Evolutionary conservation across 2,888 invertebrate genomes (phyloP).

Genomic region (Argyresthia goedartella): DNA sequence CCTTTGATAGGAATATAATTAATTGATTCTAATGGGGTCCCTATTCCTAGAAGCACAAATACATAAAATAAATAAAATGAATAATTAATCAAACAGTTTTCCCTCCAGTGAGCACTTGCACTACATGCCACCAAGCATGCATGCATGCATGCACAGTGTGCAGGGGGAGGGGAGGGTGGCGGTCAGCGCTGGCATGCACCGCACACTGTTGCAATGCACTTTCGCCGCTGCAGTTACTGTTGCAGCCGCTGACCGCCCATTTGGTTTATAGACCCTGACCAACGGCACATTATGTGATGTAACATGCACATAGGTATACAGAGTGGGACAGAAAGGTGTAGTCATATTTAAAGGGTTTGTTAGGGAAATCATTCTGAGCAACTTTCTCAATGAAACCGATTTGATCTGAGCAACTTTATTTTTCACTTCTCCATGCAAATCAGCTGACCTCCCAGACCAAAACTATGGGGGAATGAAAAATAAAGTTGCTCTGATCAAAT

Average conservation of each 20-base stretch:
- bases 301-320: neutral
- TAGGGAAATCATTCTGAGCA: too few species aligned
- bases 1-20: too few species aligned
- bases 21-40: too few species aligned
- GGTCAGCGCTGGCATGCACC: neutral
- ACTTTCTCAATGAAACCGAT: neutral
- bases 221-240: neutral
- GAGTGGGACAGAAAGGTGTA: too few species aligned
- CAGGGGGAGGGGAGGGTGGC: neutral
- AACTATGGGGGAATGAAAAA: neutral
- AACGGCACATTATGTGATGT: slow-evolving; percentile 2
- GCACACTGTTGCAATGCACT: neutral
- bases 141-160: neutral
- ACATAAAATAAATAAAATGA: too few species aligned
- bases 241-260: slow-evolving; percentile 4
- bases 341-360: too few species aligned
- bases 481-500: neutral
- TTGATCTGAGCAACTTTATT: neutral
- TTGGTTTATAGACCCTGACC: slow-evolving; percentile 10
- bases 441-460: neutral
- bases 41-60: too few species aligned
- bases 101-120: neutral
- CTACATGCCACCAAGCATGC: neutral
- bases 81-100: too few species aligned
- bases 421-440: neutral